phyloP scores from a whole-genome alignment of 2,888 invertebrate genomes.

The Coenonympha glycerion region DNA sequence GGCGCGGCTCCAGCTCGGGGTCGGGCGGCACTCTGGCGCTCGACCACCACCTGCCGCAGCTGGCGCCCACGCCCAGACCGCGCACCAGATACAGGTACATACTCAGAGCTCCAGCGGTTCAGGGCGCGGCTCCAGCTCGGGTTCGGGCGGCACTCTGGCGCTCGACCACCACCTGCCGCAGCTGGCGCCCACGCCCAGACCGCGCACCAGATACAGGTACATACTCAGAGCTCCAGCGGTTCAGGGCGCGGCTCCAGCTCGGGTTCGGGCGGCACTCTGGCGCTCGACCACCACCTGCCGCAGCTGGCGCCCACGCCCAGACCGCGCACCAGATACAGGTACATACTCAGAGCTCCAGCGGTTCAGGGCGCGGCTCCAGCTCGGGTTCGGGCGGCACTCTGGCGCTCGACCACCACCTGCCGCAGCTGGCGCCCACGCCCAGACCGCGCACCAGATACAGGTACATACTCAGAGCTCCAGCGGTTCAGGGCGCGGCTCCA shows the following conservation, averaged over 20 bases:
- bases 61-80: constrained; percentile 56
- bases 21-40: constrained; percentile 49
- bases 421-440: constrained; percentile 56
- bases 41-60: constrained; percentile 54
- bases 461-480: constrained; percentile 54
- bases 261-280: constrained; percentile 54
- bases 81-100: constrained; percentile 65
- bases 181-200: constrained; percentile 55
- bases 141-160: constrained; percentile 52
- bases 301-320: constrained; percentile 56
- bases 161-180: constrained; percentile 53
- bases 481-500: constrained; percentile 68
- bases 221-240: constrained; percentile 62
- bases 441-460: constrained; percentile 61
- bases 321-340: constrained; percentile 62
- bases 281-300: constrained; percentile 50
- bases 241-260: constrained; percentile 70
- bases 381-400: constrained; percentile 61
- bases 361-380: constrained; percentile 68
- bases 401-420: constrained; percentile 47
- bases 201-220: constrained; percentile 63
- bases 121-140: constrained; percentile 68
- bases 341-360: constrained; percentile 62
- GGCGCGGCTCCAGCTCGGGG: constrained; percentile 69
- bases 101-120: constrained; percentile 64